phyloP scores from a whole-genome alignment of 2,113 vertebrate species.

The Protomyctophum bolini region DNA sequence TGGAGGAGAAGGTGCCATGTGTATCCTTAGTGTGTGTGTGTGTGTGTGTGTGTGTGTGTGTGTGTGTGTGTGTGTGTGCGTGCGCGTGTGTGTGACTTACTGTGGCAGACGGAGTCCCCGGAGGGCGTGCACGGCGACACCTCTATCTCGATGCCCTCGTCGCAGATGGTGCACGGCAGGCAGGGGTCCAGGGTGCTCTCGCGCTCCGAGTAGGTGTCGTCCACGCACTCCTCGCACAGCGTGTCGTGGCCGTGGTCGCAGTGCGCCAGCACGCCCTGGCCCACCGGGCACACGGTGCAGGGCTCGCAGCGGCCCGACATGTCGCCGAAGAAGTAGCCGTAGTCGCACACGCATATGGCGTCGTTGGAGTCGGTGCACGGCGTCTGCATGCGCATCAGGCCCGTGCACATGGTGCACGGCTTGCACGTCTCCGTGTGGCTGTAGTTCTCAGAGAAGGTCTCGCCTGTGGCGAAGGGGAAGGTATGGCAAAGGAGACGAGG shows the following conservation, averaged over 20 bases:
- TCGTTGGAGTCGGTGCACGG: constrained; percentile 97
- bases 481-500: too few relatives aligned
- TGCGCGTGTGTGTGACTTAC: constrained; percentile 71
- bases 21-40: too few relatives aligned
- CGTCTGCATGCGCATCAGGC: constrained; percentile 88
- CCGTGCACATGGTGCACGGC: constrained; percentile 86
- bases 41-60: background rate
- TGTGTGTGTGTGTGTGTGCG: background rate
- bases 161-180: constrained; percentile 92
- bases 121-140: constrained; percentile 78
- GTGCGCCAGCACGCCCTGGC: constrained; percentile 83
- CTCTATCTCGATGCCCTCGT: constrained; percentile 82
- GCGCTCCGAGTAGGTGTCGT: constrained; percentile 89
- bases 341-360: constrained; percentile 88
- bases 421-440: constrained; percentile 87
- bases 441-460: constrained; percentile 90
- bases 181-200: constrained; percentile 94
- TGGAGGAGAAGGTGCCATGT: too few relatives aligned
- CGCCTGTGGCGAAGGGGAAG: constrained; percentile 71
- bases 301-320: constrained; percentile 71
- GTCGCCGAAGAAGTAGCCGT: constrained; percentile 82
- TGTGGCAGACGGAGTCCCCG: constrained; percentile 83
- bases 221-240: constrained; percentile 86
- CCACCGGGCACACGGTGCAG: constrained; percentile 85
- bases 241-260: constrained; percentile 87